Evolutionary conservation across 2,888 invertebrate genomes (phyloP).

Genomic region (Ennomos quercinarius): DNA sequence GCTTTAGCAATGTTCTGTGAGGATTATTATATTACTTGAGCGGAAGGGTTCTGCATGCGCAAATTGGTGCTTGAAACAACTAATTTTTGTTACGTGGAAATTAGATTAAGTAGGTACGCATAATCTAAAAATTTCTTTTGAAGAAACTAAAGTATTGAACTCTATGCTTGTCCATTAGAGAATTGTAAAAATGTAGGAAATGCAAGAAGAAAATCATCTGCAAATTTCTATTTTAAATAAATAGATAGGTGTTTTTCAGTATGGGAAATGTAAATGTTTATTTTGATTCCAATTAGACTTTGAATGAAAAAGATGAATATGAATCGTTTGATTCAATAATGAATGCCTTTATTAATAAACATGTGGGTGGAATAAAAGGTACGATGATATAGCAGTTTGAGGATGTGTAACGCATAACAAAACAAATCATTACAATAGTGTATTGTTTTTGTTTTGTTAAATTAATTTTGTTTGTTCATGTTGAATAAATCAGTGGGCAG

Average conservation of each 20-base stretch:
- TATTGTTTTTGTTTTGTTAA: constrained; percentile 73
- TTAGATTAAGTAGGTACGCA: not conserved
- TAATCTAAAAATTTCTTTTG: too few species aligned
- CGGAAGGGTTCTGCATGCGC: constrained; percentile 15
- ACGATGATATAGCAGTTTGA: constrained; percentile 70
- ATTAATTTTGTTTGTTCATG: constrained; percentile 56
- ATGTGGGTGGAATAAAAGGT: constrained; percentile 74
- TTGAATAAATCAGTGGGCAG: constrained; percentile 63
- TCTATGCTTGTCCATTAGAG: too few species aligned
- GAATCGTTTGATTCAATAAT: constrained; percentile 47
- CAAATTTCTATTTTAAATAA: too few species aligned
- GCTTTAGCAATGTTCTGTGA: constrained; percentile 27
- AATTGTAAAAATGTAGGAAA: too few species aligned
- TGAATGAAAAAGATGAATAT: constrained; percentile 23
- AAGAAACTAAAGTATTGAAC: too few species aligned
- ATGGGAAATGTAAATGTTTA: not conserved
- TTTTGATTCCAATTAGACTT: constrained; percentile 6
- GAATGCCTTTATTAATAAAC: constrained; percentile 47
- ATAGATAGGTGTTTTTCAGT: too few species aligned
- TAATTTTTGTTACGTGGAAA: constrained; percentile 1
- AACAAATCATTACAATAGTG: constrained; percentile 76
- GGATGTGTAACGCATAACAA: constrained; percentile 63
- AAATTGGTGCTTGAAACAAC: not conserved
- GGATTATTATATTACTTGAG: constrained; percentile 22
- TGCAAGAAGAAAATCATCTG: too few species aligned